phyloP scores from a whole-genome alignment of 2,113 vertebrate genomes.

The Dascyllus trimaculatus region DNA sequence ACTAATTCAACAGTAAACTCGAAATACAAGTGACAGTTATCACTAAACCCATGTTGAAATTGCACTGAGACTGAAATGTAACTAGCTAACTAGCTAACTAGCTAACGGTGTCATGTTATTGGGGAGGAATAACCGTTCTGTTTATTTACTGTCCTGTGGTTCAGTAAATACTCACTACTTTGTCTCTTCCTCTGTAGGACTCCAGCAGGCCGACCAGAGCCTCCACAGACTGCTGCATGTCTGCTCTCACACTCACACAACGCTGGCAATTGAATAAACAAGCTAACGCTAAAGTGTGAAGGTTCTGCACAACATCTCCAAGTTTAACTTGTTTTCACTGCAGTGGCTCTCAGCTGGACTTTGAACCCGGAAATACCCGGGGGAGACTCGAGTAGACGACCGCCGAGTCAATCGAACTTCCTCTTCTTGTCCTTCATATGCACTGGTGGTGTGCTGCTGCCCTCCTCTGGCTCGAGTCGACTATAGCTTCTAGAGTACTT shows the following conservation, averaged over 20 bases:
- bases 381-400: slow-evolving; percentile 60
- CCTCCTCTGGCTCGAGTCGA: background rate
- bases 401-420: slow-evolving; percentile 8
- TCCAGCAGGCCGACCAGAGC: slow-evolving; percentile 86
- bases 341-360: slow-evolving; percentile 54
- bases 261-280: background rate
- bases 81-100: background rate
- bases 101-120: no score
- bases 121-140: background rate
- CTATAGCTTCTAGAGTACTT: no score
- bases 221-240: slow-evolving; percentile 84
- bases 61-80: no score
- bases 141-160: background rate
- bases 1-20: no score
- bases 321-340: background rate
- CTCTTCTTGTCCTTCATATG: background rate
- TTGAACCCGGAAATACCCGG: slow-evolving; percentile 61
- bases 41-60: no score
- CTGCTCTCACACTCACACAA: slow-evolving; percentile 1
- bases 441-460: slow-evolving; percentile 6
- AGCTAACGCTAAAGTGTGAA: background rate
- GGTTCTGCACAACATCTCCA: background rate
- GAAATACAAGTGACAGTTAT: no score
- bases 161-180: slow-evolving; percentile 86
- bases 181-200: slow-evolving; percentile 92